Evolutionary conservation across 2,797 vertebrate genomes (phyloP), one percentile per base, ranked within the genome.

Genomic region (Manis javanica): DNA sequence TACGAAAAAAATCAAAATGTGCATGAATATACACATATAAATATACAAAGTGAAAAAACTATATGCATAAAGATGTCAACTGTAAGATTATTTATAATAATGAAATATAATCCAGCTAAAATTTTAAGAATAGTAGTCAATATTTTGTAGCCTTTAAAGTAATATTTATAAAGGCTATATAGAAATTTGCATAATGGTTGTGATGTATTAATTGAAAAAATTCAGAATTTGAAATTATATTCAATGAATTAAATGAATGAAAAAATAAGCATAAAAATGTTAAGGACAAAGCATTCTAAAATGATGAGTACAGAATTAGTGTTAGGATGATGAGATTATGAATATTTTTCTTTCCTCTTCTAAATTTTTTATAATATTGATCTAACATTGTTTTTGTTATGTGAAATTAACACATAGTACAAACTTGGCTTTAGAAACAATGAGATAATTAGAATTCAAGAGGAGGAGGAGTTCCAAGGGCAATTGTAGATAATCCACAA

Each of bases 401-500:
- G 6, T n/a, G 46, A 74, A 85, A 75, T 79, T 82, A 39, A 21
- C 49, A 46, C 13, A 8, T 2, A 37, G 6, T 75, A 42, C 6
- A 89, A 88, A 55, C 15, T 29, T 31, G 42, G 19, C 71, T 90
- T 88, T 86, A 46, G 66, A 96, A 95, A 68, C 24, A 86, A 49
- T 84, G 71, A 95, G 59, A 69, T 10, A 95, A 81, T 49, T 84
- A 53, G 49, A 92, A 95, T 89, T 63, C 55, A 66, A 72, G 8
- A 91, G 24, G 15, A 69, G 42, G 51, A 83, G 1, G 46, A 51
- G 5, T 57, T 77, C 46, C 23, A 55, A 85, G 49, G 24, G 77
- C 92, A n/a, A 19, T 26, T 83, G 66, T 26, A 66, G 21, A 29
- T 4, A 24, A 57, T 5, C 15, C 9, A 46, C 24, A 51, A 3